A percentile compares a stretch with the other conserved stretches of the same genome.
Conservation (phyloP, 1,140 invertebrate genomes). For the Zeugodacus cucurbitae region DNA sequence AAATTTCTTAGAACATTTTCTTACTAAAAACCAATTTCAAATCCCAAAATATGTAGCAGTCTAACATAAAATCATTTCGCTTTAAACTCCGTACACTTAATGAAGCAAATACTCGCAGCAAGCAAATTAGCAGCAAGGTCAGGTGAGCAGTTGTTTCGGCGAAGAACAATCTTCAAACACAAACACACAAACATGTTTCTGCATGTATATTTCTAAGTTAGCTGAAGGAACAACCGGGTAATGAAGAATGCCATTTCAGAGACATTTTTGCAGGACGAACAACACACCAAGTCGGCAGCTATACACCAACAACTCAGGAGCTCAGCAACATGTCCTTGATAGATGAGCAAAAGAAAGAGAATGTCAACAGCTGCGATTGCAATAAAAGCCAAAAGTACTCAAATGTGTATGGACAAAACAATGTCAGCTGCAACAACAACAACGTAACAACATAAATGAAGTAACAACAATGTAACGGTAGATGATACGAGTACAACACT, state of each 20-base stretch:
- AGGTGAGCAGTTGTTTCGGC: background rate
- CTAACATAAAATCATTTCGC: no score
- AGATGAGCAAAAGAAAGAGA: background rate
- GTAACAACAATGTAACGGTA: background rate
- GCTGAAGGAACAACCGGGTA: background rate
- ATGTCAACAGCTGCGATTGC: constrained; percentile 7
- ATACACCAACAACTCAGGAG: background rate
- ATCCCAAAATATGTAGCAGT: no score
- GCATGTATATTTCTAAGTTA: background rate
- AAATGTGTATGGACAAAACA: constrained; percentile 5
- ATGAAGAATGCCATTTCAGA: background rate
- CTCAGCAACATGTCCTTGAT: background rate
- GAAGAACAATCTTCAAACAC: background rate
- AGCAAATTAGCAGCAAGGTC: background rate
- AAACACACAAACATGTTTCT: background rate
- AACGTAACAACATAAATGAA: background rate
- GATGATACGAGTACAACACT: background rate
- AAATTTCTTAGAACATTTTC: no score
- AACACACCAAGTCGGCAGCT: no score
- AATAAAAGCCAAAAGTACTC: constrained; percentile 22
- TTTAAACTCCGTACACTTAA: background rate
- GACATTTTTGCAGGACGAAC: background rate
- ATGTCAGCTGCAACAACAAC: background rate
- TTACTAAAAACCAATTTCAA: no score
- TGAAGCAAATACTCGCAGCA: background rate